Conservation (phyloP, 2,888 invertebrate species). For the Augiades crinisus region DNA sequence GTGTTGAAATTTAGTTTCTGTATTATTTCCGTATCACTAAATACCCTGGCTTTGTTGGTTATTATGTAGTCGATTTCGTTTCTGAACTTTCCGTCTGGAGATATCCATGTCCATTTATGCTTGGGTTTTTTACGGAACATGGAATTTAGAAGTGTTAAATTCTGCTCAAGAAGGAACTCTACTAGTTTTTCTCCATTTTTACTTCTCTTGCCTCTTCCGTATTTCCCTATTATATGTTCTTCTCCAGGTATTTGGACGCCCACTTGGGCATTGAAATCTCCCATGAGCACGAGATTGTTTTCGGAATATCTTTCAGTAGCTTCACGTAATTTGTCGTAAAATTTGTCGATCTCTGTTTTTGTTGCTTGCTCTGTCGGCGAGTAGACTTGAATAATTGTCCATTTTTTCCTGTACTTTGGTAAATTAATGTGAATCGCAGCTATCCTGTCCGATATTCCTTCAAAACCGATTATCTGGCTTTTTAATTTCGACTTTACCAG, state of each 20-base stretch:
- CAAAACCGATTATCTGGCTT: constrained; percentile 29
- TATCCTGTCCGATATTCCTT: constrained; percentile 31
- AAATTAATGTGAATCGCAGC: constrained; percentile 27
- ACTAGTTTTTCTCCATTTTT: constrained; percentile 30
- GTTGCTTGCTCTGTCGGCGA: constrained; percentile 26
- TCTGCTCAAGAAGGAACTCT: constrained; percentile 25
- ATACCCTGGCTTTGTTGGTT: constrained; percentile 8
- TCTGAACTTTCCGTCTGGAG: constrained; percentile 28
- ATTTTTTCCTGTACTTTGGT: constrained; percentile 19
- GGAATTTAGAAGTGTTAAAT: constrained; percentile 30
- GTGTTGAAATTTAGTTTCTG: constrained; percentile 27
- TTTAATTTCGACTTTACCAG: constrained; percentile 28
- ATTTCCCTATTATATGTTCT: constrained; percentile 28
- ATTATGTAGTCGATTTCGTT: constrained; percentile 31
- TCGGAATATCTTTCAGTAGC: neutral
- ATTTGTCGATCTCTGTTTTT: neutral
- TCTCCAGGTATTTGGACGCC: constrained; percentile 24
- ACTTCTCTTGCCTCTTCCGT: constrained; percentile 27
- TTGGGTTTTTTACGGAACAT: neutral
- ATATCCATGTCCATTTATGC: constrained; percentile 33
- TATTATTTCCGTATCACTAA: constrained; percentile 5
- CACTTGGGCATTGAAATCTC: constrained; percentile 31
- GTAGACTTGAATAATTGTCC: constrained; percentile 30
- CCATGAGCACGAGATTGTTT: constrained; percentile 27
- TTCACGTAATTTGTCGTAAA: constrained; percentile 3